These are phyloP conservation scores for Orthosia cruda DNA, from an alignment of 2,888 invertebrate genomes.

Conservation along the genomic window DNA sequence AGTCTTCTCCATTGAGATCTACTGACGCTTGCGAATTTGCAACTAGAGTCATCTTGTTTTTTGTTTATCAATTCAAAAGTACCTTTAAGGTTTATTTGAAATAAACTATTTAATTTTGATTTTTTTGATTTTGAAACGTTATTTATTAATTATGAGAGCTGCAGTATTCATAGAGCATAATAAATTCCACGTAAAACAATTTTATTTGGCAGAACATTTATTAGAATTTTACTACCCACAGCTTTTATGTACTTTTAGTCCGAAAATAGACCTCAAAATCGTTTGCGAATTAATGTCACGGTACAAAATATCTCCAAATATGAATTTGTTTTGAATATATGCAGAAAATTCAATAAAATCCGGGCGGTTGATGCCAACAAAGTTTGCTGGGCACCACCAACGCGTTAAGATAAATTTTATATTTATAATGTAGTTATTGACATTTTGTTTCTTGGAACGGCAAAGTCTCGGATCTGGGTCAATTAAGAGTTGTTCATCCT, in stretches of 20 bases:
- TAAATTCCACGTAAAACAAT: neutral
- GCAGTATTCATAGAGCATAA: no score
- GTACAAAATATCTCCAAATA: slow-evolving; percentile 3
- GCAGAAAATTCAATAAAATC: no score
- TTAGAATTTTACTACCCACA: no score
- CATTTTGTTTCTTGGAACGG: slow-evolving; percentile 30
- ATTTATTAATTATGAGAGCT: slow-evolving; percentile 16
- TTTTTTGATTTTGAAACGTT: no score
- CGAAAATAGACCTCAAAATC: neutral
- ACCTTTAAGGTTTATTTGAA: no score
- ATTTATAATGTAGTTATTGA: slow-evolving; percentile 24
- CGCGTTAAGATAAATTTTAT: slow-evolving; percentile 10
- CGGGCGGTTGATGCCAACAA: slow-evolving; percentile 12
- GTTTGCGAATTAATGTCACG: neutral
- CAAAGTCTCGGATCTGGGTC: slow-evolving; percentile 25
- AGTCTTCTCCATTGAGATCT: no score
- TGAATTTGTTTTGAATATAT: no score
- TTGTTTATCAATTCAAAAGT: no score
- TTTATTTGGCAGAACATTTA: neutral
- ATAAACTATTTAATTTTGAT: no score
- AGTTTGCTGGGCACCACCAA: slow-evolving; percentile 23
- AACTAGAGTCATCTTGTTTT: no score
- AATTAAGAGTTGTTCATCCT: slow-evolving; percentile 44
- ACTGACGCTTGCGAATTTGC: no score
- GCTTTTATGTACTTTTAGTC: neutral